Evolutionary conservation across 2,888 invertebrate species (phyloP).

Genomic region (Polyommatus icarus): DNA sequence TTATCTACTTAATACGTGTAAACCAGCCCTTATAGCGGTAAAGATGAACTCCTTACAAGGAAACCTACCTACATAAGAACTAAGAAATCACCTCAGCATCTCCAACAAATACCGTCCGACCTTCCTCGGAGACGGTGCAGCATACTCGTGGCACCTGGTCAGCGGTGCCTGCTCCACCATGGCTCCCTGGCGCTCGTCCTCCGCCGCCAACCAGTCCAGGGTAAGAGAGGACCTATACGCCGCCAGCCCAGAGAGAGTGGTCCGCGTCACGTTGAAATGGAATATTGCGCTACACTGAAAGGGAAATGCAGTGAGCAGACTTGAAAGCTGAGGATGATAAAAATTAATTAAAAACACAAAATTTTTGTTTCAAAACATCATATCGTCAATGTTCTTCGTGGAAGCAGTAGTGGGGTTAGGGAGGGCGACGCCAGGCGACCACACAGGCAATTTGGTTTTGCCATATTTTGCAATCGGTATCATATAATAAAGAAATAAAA

Average conservation of each 20-base stretch:
- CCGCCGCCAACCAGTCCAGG: conserved; percentile 65
- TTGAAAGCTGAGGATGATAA: not conserved
- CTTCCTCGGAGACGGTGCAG: conserved; percentile 60
- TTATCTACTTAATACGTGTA: too few relatives aligned
- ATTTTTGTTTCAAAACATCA: too few relatives aligned
- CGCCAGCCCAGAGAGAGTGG: conserved; percentile 55
- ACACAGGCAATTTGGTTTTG: too few relatives aligned
- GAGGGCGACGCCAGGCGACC: too few relatives aligned
- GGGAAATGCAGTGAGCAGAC: too few relatives aligned
- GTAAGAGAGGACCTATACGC: conserved; percentile 64
- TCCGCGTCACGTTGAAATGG: conserved; percentile 52
- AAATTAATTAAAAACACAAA: not conserved
- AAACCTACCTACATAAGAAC: too few relatives aligned
- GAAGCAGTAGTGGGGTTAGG: too few relatives aligned
- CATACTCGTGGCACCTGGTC: conserved; percentile 59
- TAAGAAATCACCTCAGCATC: conserved; percentile 52
- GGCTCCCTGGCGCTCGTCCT: conserved; percentile 61
- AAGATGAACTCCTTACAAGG: too few relatives aligned
- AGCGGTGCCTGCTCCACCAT: conserved; percentile 53
- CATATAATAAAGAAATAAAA: too few relatives aligned
- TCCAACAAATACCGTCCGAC: conserved; percentile 65
- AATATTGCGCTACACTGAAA: conserved; percentile 49
- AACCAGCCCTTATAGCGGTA: too few relatives aligned
- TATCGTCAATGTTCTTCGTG: too few relatives aligned
- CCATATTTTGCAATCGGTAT: too few relatives aligned